Evolutionary conservation across 1,140 invertebrate species (phyloP), one percentile per base, ranked within the genome.

Genomic region (Leguminivora glycinivorella): DNA sequence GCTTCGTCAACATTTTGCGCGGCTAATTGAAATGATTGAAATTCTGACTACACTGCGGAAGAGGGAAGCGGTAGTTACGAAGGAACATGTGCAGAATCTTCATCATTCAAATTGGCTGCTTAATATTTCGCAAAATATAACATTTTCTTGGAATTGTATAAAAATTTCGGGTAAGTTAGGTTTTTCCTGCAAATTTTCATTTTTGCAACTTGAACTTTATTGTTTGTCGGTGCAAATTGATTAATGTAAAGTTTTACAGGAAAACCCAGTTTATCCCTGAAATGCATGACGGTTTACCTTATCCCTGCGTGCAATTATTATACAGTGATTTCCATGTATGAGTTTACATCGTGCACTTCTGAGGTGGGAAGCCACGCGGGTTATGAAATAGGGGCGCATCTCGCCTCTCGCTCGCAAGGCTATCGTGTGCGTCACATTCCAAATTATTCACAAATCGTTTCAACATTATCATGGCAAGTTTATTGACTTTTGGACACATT

Each of bases 391-490:
- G 75, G 79, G 80, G 83, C 72, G 73, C 29, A 29, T 63, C 25
- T 63, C 25, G 24, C 58, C 58, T 63, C 58, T n/a, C 58, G 25
- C 58, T 63, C 29, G 75, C 86, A 84, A 90, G 88, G 88, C 83
- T 89, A 82, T 56, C 74, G 77, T 69, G 81, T 85, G 81, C 88
- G 88, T 90, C 88, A 89, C 81, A 78, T 83, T 79, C 78, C 76
- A 81, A 76, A 88, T 89, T 87, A 90, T 90, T 83, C 88, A 87
- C 83, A 79, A 83, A 75, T 76, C 80, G 78, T 86, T 85, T 84
- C 85, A 75, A 88, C 83, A 87, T 80, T 69, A 80, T 82, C 77
- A 77, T 75, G 63, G 77, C 74, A 81, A 83, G 82, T 86, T 82
- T 83, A 84, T 88, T 82, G 78, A 73, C 67, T 75, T 68, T 70